phyloP scores from a whole-genome alignment of 2,797 vertebrate genomes.

The Ctenopoma multispine region DNA sequence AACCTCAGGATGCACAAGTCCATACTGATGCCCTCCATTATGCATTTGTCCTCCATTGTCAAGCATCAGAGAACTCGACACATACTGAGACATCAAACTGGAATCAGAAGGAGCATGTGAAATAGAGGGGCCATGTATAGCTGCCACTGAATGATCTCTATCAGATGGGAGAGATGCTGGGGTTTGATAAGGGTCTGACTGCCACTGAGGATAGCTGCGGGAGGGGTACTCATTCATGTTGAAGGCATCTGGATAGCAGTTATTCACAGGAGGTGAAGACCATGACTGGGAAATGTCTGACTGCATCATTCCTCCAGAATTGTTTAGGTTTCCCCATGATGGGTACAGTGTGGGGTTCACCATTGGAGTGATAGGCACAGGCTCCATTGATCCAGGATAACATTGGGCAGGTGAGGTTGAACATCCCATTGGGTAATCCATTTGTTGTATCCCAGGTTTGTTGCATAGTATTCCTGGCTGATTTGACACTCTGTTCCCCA shows the following conservation, averaged over 20 bases:
- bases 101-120: conserved; percentile 76
- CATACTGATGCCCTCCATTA: conserved; percentile 83
- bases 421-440: conserved; percentile 84
- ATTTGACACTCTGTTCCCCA: conserved; percentile 69
- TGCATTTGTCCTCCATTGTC: conserved; percentile 84
- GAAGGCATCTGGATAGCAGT: conserved; percentile 80
- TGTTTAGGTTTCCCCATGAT: conserved; percentile 86
- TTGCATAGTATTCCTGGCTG: conserved; percentile 80
- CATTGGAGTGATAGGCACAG: conserved; percentile 89
- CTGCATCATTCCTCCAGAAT: conserved; percentile 88
- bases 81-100: conserved; percentile 86
- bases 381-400: conserved; percentile 87
- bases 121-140: conserved; percentile 63
- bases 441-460: conserved; percentile 84
- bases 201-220: conserved; percentile 80
- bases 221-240: conserved; percentile 79
- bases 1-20: conserved; percentile 74
- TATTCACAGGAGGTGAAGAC: conserved; percentile 84
- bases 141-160: conserved; percentile 72
- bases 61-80: conserved; percentile 86
- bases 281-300: conserved; percentile 89
- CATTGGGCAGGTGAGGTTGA: conserved; percentile 83
- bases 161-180: conserved; percentile 72
- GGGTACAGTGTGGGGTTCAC: conserved; percentile 89
- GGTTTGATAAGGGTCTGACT: conserved; percentile 77